Evolutionary conservation across 2,113 vertebrate species (phyloP).

Genomic region (Rhea pennata): DNA sequence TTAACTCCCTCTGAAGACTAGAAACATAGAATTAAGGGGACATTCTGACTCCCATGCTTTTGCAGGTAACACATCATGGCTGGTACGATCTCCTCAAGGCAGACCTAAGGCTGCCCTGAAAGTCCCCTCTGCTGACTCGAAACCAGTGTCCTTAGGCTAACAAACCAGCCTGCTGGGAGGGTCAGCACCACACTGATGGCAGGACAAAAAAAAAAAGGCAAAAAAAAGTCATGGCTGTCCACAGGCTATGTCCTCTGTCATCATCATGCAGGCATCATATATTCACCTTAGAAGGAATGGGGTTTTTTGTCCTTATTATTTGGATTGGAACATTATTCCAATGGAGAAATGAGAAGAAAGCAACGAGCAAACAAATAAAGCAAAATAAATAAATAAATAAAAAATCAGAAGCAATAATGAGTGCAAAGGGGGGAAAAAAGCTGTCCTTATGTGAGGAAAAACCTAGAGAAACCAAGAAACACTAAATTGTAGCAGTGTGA

Average conservation of each 20-base stretch:
- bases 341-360: background rate
- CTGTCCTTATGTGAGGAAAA: background rate
- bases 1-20: background rate
- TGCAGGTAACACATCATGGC: background rate
- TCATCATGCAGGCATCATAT: background rate
- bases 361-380: background rate
- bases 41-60: background rate
- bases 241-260: background rate
- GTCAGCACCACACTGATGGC: background rate
- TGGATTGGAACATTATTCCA: fast-evolving
- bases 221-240: background rate
- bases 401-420: background rate
- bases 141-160: background rate
- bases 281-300: background rate
- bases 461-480: background rate
- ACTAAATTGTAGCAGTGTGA: background rate
- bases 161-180: background rate
- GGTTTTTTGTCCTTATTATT: fast-evolving
- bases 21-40: background rate
- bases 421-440: background rate
- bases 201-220: background rate
- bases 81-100: background rate
- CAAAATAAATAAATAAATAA: background rate
- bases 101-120: background rate
- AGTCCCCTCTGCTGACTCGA: background rate